Base-by-base conservation (phyloP, 2,113 vertebrate genomes). In the Dascyllus trimaculatus region DNA sequence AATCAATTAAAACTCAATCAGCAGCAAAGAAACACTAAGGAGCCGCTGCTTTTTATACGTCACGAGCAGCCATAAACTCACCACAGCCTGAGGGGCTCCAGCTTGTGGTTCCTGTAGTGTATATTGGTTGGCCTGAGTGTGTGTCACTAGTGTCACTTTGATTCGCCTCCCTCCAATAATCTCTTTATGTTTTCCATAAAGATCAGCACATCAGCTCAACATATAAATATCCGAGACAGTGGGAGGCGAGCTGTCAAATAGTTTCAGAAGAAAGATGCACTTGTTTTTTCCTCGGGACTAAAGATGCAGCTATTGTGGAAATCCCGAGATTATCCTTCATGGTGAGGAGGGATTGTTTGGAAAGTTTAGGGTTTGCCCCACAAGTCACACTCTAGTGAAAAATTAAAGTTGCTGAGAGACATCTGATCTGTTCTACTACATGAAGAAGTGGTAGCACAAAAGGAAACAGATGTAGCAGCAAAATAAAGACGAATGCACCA, bases 1-100 rank as follows among this genome's bases (percentile, higher is more conserved):
- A 90, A 91, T 93, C 90, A 92, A 93, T 92, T 92, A 90, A 91
- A 91, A 91, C 7, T 48, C 72, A 74, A 90, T 92, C 85, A 81
- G 78, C 48, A 88, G 79, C 68, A 66, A 14, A 75, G 81, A 78
- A 71, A 76, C 63, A 58, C 26, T 46, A 19, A 67, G 25, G 70
- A 78, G 75, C 53, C 14, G 59, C 79, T 17, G 75, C 48, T 71
- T 63, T 69, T 76, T 45, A 61, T 61, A 84, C 77, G 77, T 90
- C 85, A 90, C 72, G 0, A 43, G 64, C 45, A 64, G 81, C 88
- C 73, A 76, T 43, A 49, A 54, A 25, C 49, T 57, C 84, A 87
- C 92, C 92, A 73, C 92, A 93, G 83, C 60, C 69, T 11, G 43
- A 57, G 40, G 72, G 75, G 67, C 88, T 90, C 83, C 86, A 66